phyloP scores from a whole-genome alignment of 1,140 invertebrate genomes.

The Coptotermes formosanus region DNA sequence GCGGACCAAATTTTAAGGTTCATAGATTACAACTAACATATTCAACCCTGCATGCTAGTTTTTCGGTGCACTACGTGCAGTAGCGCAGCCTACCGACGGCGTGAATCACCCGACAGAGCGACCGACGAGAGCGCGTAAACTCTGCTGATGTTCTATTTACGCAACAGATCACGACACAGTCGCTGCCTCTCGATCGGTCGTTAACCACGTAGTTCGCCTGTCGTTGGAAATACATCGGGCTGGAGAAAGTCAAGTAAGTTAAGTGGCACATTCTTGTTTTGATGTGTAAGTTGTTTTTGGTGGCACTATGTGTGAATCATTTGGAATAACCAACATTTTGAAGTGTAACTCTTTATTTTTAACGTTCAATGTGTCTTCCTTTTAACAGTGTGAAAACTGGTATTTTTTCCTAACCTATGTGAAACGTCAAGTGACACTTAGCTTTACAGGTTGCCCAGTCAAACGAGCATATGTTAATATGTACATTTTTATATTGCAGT shows the following conservation, averaged over 20 bases:
- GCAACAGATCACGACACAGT: not conserved
- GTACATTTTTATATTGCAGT: not conserved
- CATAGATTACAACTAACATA: too few relatives aligned
- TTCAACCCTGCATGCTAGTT: too few relatives aligned
- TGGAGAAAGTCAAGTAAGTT: not conserved
- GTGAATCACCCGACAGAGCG: too few relatives aligned
- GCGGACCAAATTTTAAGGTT: too few relatives aligned
- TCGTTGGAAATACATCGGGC: not conserved
- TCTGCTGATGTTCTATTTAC: not conserved
- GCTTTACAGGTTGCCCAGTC: not conserved
- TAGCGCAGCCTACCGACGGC: too few relatives aligned
- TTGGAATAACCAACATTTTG: not conserved
- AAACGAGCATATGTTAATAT: not conserved
- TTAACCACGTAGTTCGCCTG: not conserved
- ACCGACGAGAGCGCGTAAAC: too few relatives aligned
- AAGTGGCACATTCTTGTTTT: not conserved
- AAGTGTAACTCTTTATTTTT: not conserved
- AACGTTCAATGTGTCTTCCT: not conserved
- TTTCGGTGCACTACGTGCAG: too few relatives aligned
- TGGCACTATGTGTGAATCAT: not conserved
- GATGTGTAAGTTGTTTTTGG: not conserved
- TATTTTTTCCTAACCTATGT: not conserved
- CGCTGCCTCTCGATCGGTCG: not conserved
- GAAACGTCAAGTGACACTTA: not conserved
- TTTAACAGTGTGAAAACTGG: not conserved